Conservation (phyloP, 2,888 invertebrate species). For the Sarcophaga rosellei region DNA sequence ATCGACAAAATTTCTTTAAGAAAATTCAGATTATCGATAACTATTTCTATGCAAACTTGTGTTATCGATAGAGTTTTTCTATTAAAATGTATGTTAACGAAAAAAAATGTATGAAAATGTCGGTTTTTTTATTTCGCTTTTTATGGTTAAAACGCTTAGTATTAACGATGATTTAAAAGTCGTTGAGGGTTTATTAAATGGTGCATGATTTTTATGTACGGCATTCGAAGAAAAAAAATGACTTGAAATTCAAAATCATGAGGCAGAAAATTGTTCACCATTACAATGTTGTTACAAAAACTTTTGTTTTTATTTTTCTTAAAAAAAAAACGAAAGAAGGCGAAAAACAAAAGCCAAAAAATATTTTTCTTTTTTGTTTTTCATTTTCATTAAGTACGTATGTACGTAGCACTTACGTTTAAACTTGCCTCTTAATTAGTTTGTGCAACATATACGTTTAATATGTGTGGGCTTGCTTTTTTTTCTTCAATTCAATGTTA, state of each 20-base stretch:
- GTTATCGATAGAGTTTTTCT: too few species aligned
- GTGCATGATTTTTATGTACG: neutral
- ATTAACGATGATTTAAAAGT: too few species aligned
- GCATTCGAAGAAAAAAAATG: neutral
- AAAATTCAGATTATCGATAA: too few species aligned
- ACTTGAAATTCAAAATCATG: constrained; percentile 48
- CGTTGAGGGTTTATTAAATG: neutral
- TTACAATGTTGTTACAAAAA: constrained; percentile 14
- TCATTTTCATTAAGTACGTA: neutral
- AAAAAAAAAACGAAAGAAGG: neutral
- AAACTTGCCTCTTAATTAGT: constrained; percentile 13
- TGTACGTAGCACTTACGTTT: neutral
- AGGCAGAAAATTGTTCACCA: constrained; percentile 53
- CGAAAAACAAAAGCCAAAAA: neutral
- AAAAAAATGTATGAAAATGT: too few species aligned
- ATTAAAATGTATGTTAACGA: too few species aligned
- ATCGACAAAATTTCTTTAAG: too few species aligned
- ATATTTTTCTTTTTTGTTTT: neutral
- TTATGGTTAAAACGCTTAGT: too few species aligned
- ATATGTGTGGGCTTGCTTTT: constrained; percentile 1
- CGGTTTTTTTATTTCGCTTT: too few species aligned
- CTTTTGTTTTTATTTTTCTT: neutral
- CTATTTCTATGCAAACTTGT: too few species aligned
- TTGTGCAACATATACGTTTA: neutral
- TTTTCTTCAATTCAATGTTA: constrained; percentile 63